These are phyloP conservation scores for Trissoscelio sp. DNA, from an alignment of 2,888 invertebrate species.

Conservation along the genomic window DNA sequence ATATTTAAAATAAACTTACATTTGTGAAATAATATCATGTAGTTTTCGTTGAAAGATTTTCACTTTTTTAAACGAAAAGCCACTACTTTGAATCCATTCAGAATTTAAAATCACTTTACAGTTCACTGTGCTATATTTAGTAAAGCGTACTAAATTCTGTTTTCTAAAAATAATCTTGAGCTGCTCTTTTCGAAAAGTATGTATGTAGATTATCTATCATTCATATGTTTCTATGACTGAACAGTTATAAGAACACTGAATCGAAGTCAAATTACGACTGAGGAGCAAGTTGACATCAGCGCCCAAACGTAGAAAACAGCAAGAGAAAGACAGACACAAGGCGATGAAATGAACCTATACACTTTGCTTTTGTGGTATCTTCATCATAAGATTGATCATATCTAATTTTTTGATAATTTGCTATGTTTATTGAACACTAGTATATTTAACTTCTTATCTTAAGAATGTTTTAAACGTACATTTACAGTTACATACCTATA, in stretches of 20 bases:
- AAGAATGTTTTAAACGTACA: no score
- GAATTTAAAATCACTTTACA: not conserved
- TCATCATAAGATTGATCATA: not conserved
- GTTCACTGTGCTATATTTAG: not conserved
- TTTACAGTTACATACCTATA: no score
- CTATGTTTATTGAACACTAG: not conserved
- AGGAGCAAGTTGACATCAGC: slow-evolving; percentile 24
- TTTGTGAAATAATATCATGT: not conserved
- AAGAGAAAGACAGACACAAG: slow-evolving; percentile 13
- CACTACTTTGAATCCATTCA: not conserved
- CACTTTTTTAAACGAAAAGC: not conserved
- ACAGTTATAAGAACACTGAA: slow-evolving; percentile 21
- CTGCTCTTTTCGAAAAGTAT: not conserved
- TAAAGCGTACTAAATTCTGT: not conserved
- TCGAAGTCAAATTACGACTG: slow-evolving; percentile 27
- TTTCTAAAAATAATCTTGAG: not conserved
- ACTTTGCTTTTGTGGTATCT: not conserved
- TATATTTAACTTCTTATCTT: no score
- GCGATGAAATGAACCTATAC: not conserved
- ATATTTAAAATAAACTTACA: slow-evolving; percentile 1
- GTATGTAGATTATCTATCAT: not conserved
- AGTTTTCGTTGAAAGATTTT: not conserved
- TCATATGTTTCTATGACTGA: not conserved
- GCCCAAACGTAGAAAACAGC: not conserved
- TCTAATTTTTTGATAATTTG: slow-evolving; percentile 1